Evolutionary conservation across 2,113 vertebrate species (phyloP), one percentile per base, ranked within the genome.

Genomic region (Syngnathus typhle): DNA sequence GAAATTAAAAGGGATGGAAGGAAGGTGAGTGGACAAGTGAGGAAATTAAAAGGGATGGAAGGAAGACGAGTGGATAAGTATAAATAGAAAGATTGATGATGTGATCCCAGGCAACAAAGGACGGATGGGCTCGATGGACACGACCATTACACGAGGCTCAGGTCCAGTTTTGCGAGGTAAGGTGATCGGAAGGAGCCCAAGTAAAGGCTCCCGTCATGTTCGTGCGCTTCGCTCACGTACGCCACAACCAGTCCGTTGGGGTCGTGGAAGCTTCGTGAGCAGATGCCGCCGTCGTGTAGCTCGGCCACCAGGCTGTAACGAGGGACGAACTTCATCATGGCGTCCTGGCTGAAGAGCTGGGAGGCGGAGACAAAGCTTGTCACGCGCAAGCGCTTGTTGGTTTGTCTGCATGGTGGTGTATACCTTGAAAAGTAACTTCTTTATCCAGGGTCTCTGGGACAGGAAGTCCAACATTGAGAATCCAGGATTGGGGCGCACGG

Each of bases 391-490:
- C 44, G 19, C 11, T 27, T 39, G 4, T 7, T 16, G 41, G 5
- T 27, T 5, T 11, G 60, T 21, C 61, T 32, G 58, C 36, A 4
- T n/a, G 19, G 4, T 19, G 8, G 32, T 1, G 46, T n/a, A 56
- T 90, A 96, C 95, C 94, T 98, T 99, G 85, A 98, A 96, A 84
- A 98, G 90, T 69, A 97, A 86, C 60, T 91, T 96, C 86, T 95
- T 98, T 85, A 98, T 92, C 92, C 91, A 96, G 46, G 96, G 92
- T 75, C 93, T 94, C 82, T 96, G 93, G 4, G 96, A 93, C 74
- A 99, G 88, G 85, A 98, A 98, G 89, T 99, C 97, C 84, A 98
- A 74, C 92, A 95, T 86, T 69, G 97, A 99, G 89, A 98, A 99
- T 18, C 96, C 95, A 2, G 96, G 95, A 75, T 93, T 98, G 0